Percentiles rank a stretch among this genome's conserved stretches.
phyloP scores from a whole-genome alignment of 2,113 vertebrate species.

The Saccopteryx bilineata region DNA sequence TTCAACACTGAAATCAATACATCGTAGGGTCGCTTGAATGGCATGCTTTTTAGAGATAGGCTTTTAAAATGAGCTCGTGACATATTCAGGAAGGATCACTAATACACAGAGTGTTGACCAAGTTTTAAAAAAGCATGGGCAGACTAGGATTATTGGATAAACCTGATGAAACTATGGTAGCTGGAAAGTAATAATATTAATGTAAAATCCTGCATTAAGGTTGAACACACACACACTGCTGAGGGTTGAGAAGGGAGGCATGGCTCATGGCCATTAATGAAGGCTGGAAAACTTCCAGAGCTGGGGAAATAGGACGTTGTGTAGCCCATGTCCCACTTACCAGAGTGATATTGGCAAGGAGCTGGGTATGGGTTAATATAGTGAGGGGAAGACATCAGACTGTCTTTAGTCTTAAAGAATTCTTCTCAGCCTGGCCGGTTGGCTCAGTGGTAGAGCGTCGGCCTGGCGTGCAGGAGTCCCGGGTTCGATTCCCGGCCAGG shows the following conservation, averaged over 20 bases:
- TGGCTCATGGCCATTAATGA: background rate
- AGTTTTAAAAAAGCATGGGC: background rate
- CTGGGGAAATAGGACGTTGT: background rate
- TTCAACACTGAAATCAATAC: background rate
- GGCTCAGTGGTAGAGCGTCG: too few relatives aligned
- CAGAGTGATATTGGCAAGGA: background rate
- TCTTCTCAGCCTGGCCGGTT: background rate
- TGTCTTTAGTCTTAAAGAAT: constrained; percentile 37
- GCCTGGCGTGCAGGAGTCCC: too few relatives aligned
- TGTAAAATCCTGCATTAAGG: background rate
- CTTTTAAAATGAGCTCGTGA: constrained; percentile 4
- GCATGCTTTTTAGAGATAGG: background rate
- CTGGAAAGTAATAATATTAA: background rate
- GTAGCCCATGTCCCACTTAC: background rate
- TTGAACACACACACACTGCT: background rate
- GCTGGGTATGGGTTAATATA: background rate
- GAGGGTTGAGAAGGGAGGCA: background rate
- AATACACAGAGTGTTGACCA: background rate
- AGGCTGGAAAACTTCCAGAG: background rate
- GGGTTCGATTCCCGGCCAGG: too few relatives aligned
- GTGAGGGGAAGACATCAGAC: background rate
- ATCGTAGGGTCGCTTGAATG: background rate
- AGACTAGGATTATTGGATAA: background rate
- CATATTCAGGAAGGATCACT: background rate
- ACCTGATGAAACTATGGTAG: background rate